Conservation (phyloP, 2,888 invertebrate species). For the Plagodis dolabraria region DNA sequence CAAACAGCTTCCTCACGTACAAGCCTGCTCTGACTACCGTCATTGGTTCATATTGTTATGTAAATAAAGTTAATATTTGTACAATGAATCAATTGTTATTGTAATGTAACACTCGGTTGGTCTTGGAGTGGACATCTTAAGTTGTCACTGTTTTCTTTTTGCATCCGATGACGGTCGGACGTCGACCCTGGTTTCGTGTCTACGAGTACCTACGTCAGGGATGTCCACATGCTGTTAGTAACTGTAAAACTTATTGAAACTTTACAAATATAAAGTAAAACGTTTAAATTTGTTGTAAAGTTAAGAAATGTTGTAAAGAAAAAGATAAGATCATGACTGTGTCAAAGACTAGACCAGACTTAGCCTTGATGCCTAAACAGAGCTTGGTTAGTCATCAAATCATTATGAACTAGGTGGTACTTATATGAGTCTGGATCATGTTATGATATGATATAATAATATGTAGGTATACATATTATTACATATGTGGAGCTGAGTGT, state of each 20-base stretch:
- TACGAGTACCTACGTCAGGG: constrained; percentile 52
- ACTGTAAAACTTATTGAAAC: not conserved
- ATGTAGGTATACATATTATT: too few relatives aligned
- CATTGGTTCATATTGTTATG: constrained; percentile 29
- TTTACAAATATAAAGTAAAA: too few relatives aligned
- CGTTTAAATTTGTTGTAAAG: too few relatives aligned
- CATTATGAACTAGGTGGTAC: too few relatives aligned
- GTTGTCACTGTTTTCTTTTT: constrained; percentile 80
- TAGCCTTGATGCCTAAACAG: too few relatives aligned
- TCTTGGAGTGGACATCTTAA: constrained; percentile 72
- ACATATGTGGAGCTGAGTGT: too few relatives aligned
- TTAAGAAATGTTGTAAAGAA: too few relatives aligned
- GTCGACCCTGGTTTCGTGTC: constrained; percentile 64
- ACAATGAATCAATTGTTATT: constrained; percentile 64
- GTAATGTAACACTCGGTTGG: constrained; percentile 70
- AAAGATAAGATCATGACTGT: too few relatives aligned
- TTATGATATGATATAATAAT: too few relatives aligned
- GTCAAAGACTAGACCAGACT: too few relatives aligned
- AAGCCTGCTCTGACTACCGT: constrained; percentile 16
- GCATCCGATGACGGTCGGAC: constrained; percentile 65
- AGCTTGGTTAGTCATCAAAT: too few relatives aligned
- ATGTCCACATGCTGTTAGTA: constrained; percentile 40
- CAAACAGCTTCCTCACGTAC: constrained; percentile 46
- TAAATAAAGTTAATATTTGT: constrained; percentile 35
- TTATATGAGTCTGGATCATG: too few relatives aligned